A percentile compares a stretch with the other conserved stretches of the same genome.
Evolutionary conservation across 2,888 invertebrate genomes (phyloP).

Genomic region (Ophonus ardosiacus): DNA sequence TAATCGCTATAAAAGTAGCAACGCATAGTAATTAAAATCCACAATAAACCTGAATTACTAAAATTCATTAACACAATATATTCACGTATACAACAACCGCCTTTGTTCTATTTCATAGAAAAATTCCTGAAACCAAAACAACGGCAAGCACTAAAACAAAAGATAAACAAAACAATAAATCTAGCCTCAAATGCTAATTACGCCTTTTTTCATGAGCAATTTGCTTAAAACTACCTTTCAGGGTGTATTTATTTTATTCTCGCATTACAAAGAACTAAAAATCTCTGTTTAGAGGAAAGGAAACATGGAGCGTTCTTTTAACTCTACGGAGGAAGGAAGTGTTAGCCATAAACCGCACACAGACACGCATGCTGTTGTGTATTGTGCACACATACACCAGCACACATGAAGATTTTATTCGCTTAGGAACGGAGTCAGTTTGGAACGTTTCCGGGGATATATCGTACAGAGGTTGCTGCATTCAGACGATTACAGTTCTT

Average conservation of each 20-base stretch:
- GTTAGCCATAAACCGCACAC: constrained; percentile 48
- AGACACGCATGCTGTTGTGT: constrained; percentile 27
- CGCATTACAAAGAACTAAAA: constrained; percentile 56
- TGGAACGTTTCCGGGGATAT: constrained; percentile 40
- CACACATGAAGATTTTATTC: constrained; percentile 35
- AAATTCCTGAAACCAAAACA: constrained; percentile 44
- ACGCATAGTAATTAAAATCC: constrained; percentile 24
- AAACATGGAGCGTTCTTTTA: constrained; percentile 54
- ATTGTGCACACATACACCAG: not conserved
- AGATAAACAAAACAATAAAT: constrained; percentile 39
- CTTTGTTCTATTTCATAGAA: constrained; percentile 44
- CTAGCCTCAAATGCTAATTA: constrained; percentile 44
- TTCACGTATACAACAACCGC: constrained; percentile 19
- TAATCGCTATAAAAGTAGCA: constrained; percentile 32
- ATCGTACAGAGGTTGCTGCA: not conserved
- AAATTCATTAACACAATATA: constrained; percentile 50
- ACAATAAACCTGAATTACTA: constrained; percentile 35
- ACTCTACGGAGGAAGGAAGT: constrained; percentile 54
- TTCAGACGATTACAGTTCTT: constrained; percentile 6
- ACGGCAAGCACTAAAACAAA: constrained; percentile 41
- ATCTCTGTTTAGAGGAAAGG: constrained; percentile 56
- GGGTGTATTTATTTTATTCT: constrained; percentile 40
- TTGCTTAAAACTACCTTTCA: constrained; percentile 50
- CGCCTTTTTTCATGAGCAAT: constrained; percentile 53
- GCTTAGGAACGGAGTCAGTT: constrained; percentile 36